Percentiles rank a stretch among this genome's conserved stretches.
Evolutionary conservation across 2,797 vertebrate genomes (phyloP).

Genomic region (Anabacerthia variegaticeps): DNA sequence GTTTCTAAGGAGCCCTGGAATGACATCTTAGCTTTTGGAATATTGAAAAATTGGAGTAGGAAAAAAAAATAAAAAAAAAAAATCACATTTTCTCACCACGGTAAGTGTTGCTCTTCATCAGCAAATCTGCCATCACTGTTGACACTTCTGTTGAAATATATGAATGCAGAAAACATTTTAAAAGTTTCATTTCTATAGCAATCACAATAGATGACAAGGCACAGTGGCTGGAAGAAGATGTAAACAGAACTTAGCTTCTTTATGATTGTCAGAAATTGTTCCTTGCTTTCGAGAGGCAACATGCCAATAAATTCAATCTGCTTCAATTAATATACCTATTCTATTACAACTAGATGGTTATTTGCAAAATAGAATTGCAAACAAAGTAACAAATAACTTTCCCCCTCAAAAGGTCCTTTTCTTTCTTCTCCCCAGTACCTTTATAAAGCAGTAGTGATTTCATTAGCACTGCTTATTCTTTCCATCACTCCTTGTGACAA

Average conservation of each 20-base stretch:
- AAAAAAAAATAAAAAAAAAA: neutral
- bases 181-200: conserved; percentile 42
- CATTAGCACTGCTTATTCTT: neutral
- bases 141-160: conserved; percentile 33
- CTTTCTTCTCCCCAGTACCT: neutral
- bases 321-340: conserved; percentile 11
- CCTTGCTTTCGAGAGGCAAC: conserved; percentile 1
- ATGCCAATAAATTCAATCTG: neutral
- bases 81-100: neutral
- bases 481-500: neutral
- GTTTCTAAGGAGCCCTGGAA: conserved; percentile 1
- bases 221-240: conserved; percentile 1
- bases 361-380: neutral
- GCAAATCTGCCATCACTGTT: conserved; percentile 14
- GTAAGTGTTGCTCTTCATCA: conserved; percentile 44
- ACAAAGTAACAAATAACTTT: neutral
- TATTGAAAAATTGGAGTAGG: neutral
- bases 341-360: neutral
- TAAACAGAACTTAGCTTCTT: conserved; percentile 32
- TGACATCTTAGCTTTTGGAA: conserved; percentile 1
- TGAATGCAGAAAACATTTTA: conserved; percentile 38
- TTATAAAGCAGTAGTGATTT: neutral
- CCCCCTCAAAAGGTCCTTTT: neutral
- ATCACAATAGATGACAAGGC: conserved; percentile 40
- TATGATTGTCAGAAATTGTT: conserved; percentile 3